phyloP scores from a whole-genome alignment of 1,140 invertebrate genomes.

The Euschistus heros region DNA sequence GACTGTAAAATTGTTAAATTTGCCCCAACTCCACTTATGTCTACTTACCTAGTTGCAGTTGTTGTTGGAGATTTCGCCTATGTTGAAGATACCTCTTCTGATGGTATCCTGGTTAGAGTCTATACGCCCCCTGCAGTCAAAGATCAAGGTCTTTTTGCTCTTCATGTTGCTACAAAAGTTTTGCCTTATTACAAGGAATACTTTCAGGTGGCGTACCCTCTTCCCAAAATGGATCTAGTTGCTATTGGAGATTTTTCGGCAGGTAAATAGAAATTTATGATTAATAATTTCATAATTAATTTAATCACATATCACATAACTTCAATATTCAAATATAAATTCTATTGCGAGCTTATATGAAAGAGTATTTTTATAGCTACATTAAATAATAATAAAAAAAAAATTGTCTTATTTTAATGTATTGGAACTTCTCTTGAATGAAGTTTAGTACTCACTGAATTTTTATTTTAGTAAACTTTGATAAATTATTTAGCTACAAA shows the following conservation, averaged over 20 bases:
- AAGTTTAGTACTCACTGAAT: too few species aligned
- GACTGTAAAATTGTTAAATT: slow-evolving; percentile 60
- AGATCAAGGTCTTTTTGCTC: slow-evolving; percentile 83
- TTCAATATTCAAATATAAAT: not conserved
- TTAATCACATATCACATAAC: not conserved
- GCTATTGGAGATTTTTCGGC: slow-evolving; percentile 86
- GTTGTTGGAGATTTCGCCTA: slow-evolving; percentile 92
- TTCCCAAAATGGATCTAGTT: slow-evolving; percentile 92
- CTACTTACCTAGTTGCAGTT: slow-evolving; percentile 87
- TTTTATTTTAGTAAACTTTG: too few species aligned
- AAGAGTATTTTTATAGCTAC: not conserved
- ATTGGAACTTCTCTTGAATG: too few species aligned
- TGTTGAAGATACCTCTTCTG: slow-evolving; percentile 66
- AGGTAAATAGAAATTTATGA: slow-evolving; percentile 36
- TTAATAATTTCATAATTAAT: not conserved
- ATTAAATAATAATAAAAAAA: not conserved
- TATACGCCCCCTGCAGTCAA: slow-evolving; percentile 87
- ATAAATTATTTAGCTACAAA: too few species aligned
- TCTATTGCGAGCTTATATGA: not conserved
- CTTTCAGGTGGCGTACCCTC: slow-evolving; percentile 87
- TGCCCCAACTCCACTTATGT: slow-evolving; percentile 86
- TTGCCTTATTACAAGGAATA: slow-evolving; percentile 90
- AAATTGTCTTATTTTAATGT: too few species aligned
- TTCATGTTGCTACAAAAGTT: slow-evolving; percentile 75
- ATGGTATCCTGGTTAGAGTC: slow-evolving; percentile 77